Percentiles rank a stretch among this genome's conserved stretches.
Evolutionary conservation across 1,140 invertebrate species (phyloP).

Genomic region (Chelonus insularis): DNA sequence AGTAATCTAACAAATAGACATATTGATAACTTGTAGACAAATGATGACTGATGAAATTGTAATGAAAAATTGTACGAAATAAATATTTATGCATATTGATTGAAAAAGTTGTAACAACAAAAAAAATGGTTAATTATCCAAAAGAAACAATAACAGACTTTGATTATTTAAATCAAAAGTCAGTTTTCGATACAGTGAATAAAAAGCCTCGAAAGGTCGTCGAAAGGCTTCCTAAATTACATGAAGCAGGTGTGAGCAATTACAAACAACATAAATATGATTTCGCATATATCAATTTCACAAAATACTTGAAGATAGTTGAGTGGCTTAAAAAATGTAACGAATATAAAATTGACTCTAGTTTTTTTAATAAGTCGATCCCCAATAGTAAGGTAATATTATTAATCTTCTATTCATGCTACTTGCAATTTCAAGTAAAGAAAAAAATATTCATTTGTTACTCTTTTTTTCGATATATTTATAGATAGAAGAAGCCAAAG

Average conservation of each 20-base stretch:
- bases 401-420: no score
- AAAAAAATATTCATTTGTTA: no score
- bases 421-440: no score
- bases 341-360: background rate
- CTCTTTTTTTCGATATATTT: no score
- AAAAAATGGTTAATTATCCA: background rate
- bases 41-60: background rate
- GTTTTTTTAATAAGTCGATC: no score
- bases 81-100: background rate
- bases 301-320: constrained; percentile 70
- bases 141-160: constrained; percentile 16
- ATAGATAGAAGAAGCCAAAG: constrained; percentile 40
- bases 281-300: constrained; percentile 69
- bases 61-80: background rate
- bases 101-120: background rate
- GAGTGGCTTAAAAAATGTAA: constrained; percentile 51
- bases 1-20: no score
- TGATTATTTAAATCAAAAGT: constrained; percentile 22
- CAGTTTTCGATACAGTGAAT: constrained; percentile 27
- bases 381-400: no score
- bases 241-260: constrained; percentile 61
- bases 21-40: no score
- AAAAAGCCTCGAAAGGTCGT: constrained; percentile 44
- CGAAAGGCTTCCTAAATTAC: constrained; percentile 64
- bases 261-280: constrained; percentile 68